phyloP scores from a whole-genome alignment of 1,140 invertebrate genomes.

The Papilio polyxenes region DNA sequence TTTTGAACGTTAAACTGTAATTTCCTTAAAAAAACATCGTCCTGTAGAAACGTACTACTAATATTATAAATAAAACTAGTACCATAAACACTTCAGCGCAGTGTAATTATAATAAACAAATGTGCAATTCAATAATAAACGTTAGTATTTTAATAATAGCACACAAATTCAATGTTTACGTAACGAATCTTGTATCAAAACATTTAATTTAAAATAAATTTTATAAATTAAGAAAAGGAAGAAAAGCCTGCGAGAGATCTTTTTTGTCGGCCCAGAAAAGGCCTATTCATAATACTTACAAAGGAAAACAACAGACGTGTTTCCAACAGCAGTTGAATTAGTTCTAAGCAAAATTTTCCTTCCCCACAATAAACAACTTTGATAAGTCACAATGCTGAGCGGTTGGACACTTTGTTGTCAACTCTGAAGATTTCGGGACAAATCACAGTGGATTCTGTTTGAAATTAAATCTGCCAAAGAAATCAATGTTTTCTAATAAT shows the following conservation, averaged over 20 bases:
- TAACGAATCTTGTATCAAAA: background rate
- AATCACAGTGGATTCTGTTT: background rate
- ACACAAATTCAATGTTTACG: background rate
- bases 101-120: background rate
- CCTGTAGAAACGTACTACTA: background rate
- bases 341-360: background rate
- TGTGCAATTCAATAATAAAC: background rate
- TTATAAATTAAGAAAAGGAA: background rate
- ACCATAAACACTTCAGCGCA: background rate
- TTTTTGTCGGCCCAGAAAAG: background rate
- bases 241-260: background rate
- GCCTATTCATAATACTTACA: background rate
- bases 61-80: background rate
- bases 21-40: background rate
- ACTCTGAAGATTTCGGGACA: background rate
- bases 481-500: background rate
- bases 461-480: background rate
- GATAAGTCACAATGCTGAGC: background rate
- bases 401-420: background rate
- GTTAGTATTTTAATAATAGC: background rate
- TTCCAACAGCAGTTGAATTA: conserved; percentile 2
- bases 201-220: background rate
- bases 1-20: background rate
- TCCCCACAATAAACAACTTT: background rate
- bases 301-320: background rate